Conservation (phyloP, 2,888 invertebrate genomes). For the Drosophila hawaiiensis region DNA sequence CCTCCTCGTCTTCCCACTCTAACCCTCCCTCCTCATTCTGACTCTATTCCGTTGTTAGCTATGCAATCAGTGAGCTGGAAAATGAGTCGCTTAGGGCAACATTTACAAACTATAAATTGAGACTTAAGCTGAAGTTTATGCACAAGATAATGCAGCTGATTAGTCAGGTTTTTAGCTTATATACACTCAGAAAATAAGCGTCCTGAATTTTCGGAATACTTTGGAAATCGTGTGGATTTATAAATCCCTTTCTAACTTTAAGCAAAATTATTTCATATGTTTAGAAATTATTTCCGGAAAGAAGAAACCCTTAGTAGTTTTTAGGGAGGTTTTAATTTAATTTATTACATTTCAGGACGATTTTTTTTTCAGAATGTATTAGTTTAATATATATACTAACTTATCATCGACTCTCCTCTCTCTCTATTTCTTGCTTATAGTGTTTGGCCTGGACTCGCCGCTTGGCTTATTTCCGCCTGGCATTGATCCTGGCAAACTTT, state of each 20-base stretch:
- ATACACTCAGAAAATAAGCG: not conserved
- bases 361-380: not conserved
- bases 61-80: slow-evolving; percentile 72
- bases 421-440: slow-evolving; percentile 85
- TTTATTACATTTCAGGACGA: not conserved
- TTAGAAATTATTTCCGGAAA: not conserved
- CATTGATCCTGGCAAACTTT: slow-evolving; percentile 90
- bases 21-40: slow-evolving; percentile 1
- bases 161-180: not conserved
- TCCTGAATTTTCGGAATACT: not conserved
- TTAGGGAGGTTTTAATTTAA: not conserved
- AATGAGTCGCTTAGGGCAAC: slow-evolving; percentile 62
- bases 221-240: not conserved
- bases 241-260: not conserved
- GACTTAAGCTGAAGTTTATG: not conserved
- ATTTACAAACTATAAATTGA: slow-evolving; percentile 30
- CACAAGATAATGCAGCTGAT: slow-evolving; percentile 16
- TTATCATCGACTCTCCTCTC: not conserved
- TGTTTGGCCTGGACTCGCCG: slow-evolving; percentile 91
- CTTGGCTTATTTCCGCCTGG: slow-evolving; percentile 91
- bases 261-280: not conserved
- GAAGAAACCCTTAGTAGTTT: not conserved
- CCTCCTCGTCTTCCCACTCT: not conserved
- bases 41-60: slow-evolving; percentile 53
- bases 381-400: not conserved